These are phyloP conservation scores for Entelurus aequoreus DNA, from an alignment of 2,113 vertebrate genomes.

Conservation along the genomic window DNA sequence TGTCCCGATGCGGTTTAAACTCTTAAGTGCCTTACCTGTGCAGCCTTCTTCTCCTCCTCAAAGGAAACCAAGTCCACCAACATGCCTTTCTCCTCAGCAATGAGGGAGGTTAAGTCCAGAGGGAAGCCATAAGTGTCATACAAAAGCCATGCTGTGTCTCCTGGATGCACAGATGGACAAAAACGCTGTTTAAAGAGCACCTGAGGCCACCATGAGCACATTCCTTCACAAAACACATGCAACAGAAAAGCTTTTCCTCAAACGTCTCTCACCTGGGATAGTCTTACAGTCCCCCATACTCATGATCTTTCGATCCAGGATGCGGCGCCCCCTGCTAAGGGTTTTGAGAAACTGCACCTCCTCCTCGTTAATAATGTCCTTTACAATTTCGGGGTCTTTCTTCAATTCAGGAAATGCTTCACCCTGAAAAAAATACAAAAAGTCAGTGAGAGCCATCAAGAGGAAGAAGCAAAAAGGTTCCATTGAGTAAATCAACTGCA, in stretches of 20 bases:
- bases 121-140: slow-evolving; percentile 97
- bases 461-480: background rate
- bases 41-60: slow-evolving; percentile 90
- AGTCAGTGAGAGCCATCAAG: background rate
- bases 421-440: slow-evolving; percentile 69
- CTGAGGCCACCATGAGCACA: background rate
- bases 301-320: slow-evolving; percentile 93
- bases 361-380: slow-evolving; percentile 96
- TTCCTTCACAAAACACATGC: background rate
- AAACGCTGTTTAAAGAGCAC: slow-evolving; percentile 2
- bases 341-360: slow-evolving; percentile 96
- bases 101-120: slow-evolving; percentile 90
- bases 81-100: slow-evolving; percentile 94
- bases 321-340: slow-evolving; percentile 91
- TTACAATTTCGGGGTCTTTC: slow-evolving; percentile 96
- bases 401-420: slow-evolving; percentile 92
- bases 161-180: slow-evolving; percentile 51
- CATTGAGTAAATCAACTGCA: background rate
- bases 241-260: background rate
- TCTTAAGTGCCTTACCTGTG: slow-evolving; percentile 76
- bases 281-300: slow-evolving; percentile 82
- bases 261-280: slow-evolving; percentile 81
- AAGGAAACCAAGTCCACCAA: slow-evolving; percentile 84
- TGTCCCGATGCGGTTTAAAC: background rate
- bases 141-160: slow-evolving; percentile 93